Conservation (phyloP, 2,113 vertebrate genomes). For the Bufo bufo region DNA sequence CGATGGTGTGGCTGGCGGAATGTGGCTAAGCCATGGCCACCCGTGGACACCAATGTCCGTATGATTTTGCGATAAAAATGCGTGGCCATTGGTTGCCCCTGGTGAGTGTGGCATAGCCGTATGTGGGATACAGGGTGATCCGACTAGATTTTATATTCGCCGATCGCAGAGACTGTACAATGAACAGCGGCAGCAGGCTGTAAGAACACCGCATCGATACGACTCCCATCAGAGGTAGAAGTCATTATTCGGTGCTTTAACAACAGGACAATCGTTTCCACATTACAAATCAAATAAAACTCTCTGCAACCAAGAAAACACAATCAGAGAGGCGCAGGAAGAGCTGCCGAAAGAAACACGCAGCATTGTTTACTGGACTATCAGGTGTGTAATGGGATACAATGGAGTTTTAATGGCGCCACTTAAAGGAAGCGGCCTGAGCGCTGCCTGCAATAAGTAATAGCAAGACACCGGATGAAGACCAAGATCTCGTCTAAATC, state of each 20-base stretch:
- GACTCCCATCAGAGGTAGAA: constrained; percentile 6
- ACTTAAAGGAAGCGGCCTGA: neutral
- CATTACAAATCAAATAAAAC: constrained; percentile 42
- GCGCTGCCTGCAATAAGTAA: neutral
- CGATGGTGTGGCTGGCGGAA: too few species aligned
- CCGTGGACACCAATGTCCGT: too few species aligned
- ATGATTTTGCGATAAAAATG: too few species aligned
- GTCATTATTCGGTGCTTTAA: constrained; percentile 32
- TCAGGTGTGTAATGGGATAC: constrained; percentile 23
- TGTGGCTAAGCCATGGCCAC: too few species aligned
- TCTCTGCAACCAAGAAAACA: constrained; percentile 23
- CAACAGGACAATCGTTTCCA: constrained; percentile 27
- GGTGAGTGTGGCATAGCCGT: too few species aligned
- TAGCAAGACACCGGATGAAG: neutral
- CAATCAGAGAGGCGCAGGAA: neutral
- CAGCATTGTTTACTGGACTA: constrained; percentile 24
- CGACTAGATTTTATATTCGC: neutral
- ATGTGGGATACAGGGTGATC: neutral
- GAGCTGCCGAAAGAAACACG: neutral
- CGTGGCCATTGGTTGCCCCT: too few species aligned
- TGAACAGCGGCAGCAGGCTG: neutral
- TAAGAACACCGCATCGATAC: constrained; percentile 24
- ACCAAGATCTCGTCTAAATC: neutral
- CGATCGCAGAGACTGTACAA: neutral
- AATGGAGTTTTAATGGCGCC: constrained; percentile 9